Conservation (phyloP, 1,140 invertebrate species). For the Papilio polytes region DNA sequence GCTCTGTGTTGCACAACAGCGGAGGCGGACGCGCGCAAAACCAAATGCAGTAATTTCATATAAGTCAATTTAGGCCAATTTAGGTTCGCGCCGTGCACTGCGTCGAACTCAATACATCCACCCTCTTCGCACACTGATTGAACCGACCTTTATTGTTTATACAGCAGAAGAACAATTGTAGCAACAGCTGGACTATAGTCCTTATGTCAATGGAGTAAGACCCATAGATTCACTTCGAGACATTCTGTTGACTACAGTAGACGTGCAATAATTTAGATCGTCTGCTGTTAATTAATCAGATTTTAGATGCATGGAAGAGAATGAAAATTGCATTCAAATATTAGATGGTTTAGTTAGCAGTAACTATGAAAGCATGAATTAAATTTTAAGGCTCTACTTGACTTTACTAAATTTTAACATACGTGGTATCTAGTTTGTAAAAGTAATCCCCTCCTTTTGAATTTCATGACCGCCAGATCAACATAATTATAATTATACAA, state of each 20-base stretch:
- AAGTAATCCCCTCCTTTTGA: no score
- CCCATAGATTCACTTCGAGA: not conserved
- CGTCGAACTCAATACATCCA: slow-evolving; percentile 45
- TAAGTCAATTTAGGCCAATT: slow-evolving; percentile 81
- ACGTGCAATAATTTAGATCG: not conserved
- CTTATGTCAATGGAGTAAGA: slow-evolving; percentile 16
- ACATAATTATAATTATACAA: not conserved
- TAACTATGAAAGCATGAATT: not conserved
- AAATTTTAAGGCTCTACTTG: not conserved
- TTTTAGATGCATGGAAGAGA: not conserved
- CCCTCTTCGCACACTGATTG: slow-evolving; percentile 50
- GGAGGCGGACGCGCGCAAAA: slow-evolving; percentile 68
- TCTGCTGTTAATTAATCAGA: slow-evolving; percentile 24
- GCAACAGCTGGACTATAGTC: not conserved
- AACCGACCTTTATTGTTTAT: slow-evolving; percentile 24
- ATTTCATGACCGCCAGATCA: no score
- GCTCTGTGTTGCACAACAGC: slow-evolving; percentile 53
- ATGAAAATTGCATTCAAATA: slow-evolving; percentile 6
- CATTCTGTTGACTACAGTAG: slow-evolving; percentile 9
- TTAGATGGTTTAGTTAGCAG: not conserved
- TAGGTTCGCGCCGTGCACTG: slow-evolving; percentile 73
- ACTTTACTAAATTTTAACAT: no score
- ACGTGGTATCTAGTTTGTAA: no score
- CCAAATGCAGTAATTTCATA: slow-evolving; percentile 80
- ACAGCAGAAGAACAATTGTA: slow-evolving; percentile 26